A percentile compares a stretch with the other conserved stretches of the same genome.
Evolutionary conservation across 2,113 vertebrate genomes (phyloP).

Genomic region (Bagarius yarrelli): DNA sequence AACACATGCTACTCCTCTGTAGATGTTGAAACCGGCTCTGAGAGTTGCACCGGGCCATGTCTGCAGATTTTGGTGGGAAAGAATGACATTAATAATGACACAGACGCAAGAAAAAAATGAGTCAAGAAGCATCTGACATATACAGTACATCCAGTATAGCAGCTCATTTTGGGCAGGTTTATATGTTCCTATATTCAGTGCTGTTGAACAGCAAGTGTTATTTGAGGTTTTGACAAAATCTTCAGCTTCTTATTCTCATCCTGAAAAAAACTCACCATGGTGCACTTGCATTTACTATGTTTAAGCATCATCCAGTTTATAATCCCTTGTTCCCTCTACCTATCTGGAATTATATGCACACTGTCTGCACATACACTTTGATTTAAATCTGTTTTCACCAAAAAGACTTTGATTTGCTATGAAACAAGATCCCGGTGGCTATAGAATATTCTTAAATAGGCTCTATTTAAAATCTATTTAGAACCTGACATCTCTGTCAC

Average conservation of each 20-base stretch:
- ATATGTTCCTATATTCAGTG: neutral
- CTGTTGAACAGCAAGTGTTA: neutral
- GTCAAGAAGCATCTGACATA: neutral
- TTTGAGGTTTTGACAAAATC: neutral
- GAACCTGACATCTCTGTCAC: neutral
- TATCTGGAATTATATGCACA: neutral
- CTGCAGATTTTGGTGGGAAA: neutral
- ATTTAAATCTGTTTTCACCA: too few species aligned
- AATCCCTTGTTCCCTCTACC: neutral
- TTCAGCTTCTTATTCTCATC: neutral
- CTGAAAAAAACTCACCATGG: neutral
- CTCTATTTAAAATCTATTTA: neutral
- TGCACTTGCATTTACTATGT: neutral
- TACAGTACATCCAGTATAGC: neutral
- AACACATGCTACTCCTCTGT: constrained; percentile 2
- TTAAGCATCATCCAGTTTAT: neutral
- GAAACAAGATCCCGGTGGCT: neutral
- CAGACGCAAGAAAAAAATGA: neutral
- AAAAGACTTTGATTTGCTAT: neutral
- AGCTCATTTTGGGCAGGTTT: neutral
- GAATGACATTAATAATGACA: neutral
- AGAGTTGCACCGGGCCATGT: neutral
- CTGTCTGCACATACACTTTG: neutral
- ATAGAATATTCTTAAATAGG: neutral
- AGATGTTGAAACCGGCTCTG: neutral